Percentiles rank a stretch among this genome's conserved stretches.
These are phyloP conservation scores for Plecotus auritus DNA, from an alignment of 2,113 vertebrate genomes.

Conservation along the genomic window DNA sequence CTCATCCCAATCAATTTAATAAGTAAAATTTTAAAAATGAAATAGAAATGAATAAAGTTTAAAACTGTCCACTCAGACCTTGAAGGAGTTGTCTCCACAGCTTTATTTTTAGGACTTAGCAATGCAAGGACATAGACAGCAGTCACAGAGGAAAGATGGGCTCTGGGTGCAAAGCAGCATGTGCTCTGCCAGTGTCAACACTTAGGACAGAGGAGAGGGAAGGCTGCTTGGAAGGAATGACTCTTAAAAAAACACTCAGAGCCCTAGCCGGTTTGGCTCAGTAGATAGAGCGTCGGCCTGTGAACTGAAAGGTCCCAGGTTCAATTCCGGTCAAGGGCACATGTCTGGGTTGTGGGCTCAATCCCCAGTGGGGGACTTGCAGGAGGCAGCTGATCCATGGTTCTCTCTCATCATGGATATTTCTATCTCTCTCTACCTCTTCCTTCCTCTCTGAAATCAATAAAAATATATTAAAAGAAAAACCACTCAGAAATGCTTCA, in stretches of 20 bases:
- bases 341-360: too few relatives aligned
- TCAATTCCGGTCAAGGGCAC: too few relatives aligned
- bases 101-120: conserved; percentile 34
- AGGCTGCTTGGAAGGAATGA: background rate
- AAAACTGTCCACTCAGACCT: background rate
- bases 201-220: background rate
- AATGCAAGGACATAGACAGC: background rate
- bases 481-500: background rate
- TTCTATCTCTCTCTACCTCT: too few relatives aligned
- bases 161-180: background rate
- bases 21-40: background rate
- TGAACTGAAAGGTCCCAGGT: too few relatives aligned
- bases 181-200: background rate
- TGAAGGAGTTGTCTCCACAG: background rate
- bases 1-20: too few relatives aligned
- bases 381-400: too few relatives aligned
- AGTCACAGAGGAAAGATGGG: conserved; percentile 22
- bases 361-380: too few relatives aligned
- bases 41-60: conserved; percentile 32
- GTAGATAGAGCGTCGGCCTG: too few relatives aligned
- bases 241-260: background rate
- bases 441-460: too few relatives aligned
- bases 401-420: too few relatives aligned
- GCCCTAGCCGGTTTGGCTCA: too few relatives aligned
- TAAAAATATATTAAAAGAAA: too few relatives aligned